phyloP scores from a whole-genome alignment of 2,113 vertebrate species.

The Seriola quinqueradiata region DNA sequence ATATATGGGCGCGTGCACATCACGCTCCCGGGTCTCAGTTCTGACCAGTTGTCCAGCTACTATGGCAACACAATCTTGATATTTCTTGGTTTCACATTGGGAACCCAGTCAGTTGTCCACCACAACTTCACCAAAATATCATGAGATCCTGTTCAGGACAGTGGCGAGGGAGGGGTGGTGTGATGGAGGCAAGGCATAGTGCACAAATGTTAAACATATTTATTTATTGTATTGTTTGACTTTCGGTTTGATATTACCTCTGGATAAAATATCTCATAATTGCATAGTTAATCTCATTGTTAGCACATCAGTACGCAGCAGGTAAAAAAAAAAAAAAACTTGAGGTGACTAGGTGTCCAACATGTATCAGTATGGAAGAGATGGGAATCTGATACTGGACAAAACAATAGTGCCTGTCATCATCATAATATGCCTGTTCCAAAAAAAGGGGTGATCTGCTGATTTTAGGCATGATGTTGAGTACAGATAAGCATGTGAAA shows the following conservation, averaged over 20 bases:
- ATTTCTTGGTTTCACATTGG: too few species aligned
- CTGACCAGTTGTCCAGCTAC: not conserved
- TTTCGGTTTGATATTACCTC: too few species aligned
- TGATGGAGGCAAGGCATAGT: too few species aligned
- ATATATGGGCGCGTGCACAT: not conserved
- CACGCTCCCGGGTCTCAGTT: not conserved
- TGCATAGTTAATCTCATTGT: not conserved
- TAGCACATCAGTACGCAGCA: too few species aligned
- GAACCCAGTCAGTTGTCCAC: not conserved
- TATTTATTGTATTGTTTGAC: too few species aligned
- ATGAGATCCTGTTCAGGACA: too few species aligned
- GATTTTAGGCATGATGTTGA: not conserved
- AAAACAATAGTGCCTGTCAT: not conserved
- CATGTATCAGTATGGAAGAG: not conserved
- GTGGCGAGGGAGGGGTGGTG: too few species aligned
- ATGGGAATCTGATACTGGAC: not conserved
- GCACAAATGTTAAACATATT: too few species aligned
- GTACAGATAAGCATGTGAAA: not conserved
- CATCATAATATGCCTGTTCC: not conserved
- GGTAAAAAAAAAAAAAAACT: too few species aligned
- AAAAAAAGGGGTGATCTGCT: not conserved
- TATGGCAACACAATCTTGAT: not conserved
- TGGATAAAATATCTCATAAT: not conserved
- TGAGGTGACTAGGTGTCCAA: too few species aligned
- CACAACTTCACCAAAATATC: too few species aligned